These are phyloP conservation scores for Bos javanicus DNA, from an alignment of 2,113 vertebrate genomes.

Conservation along the genomic window DNA sequence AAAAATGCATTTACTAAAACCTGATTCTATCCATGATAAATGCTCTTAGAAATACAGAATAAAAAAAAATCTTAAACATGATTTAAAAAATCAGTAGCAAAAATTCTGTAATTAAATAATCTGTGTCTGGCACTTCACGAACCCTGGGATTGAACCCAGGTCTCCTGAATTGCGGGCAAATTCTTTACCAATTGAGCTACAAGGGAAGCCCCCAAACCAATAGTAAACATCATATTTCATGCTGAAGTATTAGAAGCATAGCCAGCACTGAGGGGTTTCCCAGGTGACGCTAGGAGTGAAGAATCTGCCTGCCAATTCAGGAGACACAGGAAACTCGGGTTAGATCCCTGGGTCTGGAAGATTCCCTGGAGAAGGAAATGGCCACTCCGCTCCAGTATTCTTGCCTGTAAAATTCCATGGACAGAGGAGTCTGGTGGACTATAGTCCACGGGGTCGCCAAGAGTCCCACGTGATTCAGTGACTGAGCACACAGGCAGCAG, in stretches of 20 bases:
- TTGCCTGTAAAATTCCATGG: not conserved
- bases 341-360: not conserved
- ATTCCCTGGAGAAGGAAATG: not conserved
- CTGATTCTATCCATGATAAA: not conserved
- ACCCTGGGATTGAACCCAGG: not conserved
- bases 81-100: not conserved
- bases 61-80: not conserved
- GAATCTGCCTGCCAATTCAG: not conserved
- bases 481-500: fast-evolving
- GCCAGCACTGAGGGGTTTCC: not conserved
- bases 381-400: not conserved
- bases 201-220: fast-evolving
- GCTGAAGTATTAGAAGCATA: not conserved
- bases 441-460: fast-evolving
- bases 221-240: not conserved
- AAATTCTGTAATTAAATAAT: not conserved
- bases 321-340: not conserved
- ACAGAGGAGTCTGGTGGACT: not conserved
- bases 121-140: not conserved
- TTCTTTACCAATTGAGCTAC: not conserved
- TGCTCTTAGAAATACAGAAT: not conserved
- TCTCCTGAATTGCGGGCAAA: not conserved
- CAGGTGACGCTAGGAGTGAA: not conserved
- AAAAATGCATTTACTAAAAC: not conserved
- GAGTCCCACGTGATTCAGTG: not conserved